Evolutionary conservation across 2,797 vertebrate species (phyloP).

Genomic region (Peromyscus melanophrys): DNA sequence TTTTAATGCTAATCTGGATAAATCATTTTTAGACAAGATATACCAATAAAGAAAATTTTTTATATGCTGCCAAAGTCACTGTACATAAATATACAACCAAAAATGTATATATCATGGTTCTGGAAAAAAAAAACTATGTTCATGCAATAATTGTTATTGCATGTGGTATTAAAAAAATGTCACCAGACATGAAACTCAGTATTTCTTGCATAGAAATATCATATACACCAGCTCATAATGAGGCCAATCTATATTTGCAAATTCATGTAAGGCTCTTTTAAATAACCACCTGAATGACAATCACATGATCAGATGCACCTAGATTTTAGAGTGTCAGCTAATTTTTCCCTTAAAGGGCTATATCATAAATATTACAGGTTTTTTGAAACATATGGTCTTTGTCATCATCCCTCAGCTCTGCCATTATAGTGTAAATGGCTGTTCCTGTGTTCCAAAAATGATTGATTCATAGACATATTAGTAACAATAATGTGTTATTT

Average conservation of each 20-base stretch:
- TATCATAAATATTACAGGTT: not conserved
- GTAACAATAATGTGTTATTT: not conserved
- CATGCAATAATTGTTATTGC: not conserved
- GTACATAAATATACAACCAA: not conserved
- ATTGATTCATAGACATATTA: not conserved
- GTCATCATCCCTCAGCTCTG: not conserved
- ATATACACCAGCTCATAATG: not conserved
- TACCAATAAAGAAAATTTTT: slow-evolving; percentile 40
- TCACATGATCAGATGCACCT: not conserved
- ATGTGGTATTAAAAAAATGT: not conserved
- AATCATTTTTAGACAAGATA: slow-evolving; percentile 17
- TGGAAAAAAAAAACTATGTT: not conserved
- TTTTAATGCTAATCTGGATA: slow-evolving; percentile 36
- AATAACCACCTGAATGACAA: not conserved
- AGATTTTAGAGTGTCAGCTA: not conserved
- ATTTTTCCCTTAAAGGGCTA: not conserved
- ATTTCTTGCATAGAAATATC: slow-evolving; percentile 14
- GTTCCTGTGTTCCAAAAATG: not conserved
- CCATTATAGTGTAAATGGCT: not conserved
- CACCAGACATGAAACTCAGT: not conserved
- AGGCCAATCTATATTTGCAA: slow-evolving; percentile 16
- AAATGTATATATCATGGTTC: not conserved
- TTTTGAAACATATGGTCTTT: not conserved
- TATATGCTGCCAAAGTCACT: not conserved
- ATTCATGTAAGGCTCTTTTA: slow-evolving; percentile 21